These are phyloP conservation scores for Polylopha cassiicola DNA, from an alignment of 2,888 invertebrate genomes.

Conservation along the genomic window DNA sequence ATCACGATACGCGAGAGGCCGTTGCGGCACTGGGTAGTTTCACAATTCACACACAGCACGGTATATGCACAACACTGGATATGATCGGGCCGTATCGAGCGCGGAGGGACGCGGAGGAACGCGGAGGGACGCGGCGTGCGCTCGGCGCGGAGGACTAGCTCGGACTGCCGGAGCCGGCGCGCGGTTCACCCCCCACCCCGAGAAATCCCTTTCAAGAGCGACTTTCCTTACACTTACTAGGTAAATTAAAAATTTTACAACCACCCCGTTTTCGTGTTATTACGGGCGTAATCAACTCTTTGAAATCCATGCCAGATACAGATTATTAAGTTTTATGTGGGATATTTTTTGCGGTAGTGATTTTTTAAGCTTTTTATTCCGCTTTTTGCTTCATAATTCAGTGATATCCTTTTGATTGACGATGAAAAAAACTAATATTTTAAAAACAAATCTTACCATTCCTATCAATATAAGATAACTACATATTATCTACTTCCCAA, in stretches of 20 bases:
- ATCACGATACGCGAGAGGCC: constrained; percentile 7
- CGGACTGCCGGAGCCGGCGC: constrained; percentile 59
- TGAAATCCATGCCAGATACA: constrained; percentile 1
- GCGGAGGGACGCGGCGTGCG: constrained; percentile 29
- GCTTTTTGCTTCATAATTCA: not conserved
- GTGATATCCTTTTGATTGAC: too few species aligned
- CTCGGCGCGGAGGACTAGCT: constrained; percentile 35
- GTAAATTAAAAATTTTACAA: constrained; percentile 38
- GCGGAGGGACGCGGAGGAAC: constrained; percentile 1
- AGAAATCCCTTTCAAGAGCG: constrained; percentile 45
- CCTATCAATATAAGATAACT: too few species aligned
- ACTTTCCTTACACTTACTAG: constrained; percentile 31
- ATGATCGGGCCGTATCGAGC: constrained; percentile 5
- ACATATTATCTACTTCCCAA: too few species aligned
- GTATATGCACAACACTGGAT: constrained; percentile 18
- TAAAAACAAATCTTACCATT: too few species aligned
- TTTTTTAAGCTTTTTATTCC: not conserved
- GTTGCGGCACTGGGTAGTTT: constrained; percentile 39
- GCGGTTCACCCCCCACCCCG: constrained; percentile 34
- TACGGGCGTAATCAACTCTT: constrained; percentile 8
- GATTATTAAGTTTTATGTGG: constrained; percentile 4
- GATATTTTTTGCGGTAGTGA: not conserved
- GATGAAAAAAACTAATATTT: too few species aligned
- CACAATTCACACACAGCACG: constrained; percentile 44
- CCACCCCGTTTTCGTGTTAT: constrained; percentile 15